Evolutionary conservation across 2,797 vertebrate genomes (phyloP), one percentile per base, ranked within the genome.

Genomic region (Anisognathus igniventris): DNA sequence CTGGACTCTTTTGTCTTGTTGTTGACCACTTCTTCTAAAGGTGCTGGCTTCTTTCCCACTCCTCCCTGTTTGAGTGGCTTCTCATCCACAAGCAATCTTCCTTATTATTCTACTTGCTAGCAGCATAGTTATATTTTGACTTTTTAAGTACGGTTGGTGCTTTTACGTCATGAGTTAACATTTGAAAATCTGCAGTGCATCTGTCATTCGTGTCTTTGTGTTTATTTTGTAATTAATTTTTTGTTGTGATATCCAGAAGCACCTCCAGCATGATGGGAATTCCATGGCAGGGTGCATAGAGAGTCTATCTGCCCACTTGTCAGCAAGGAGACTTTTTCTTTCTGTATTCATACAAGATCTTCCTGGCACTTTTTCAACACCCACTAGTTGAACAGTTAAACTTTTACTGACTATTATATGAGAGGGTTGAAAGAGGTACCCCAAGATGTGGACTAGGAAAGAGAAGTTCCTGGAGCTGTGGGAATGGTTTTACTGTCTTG

Each of bases 1-100:
- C 33, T 84, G 64, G 66, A 88, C 70, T 90, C 83, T 71, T 84
- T 91, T 90, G 74, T 85, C 60, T 64, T 87, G 0, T 65, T 90
- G 35, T 71, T 91, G 93, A 92, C 92, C 86, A 17, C 56, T 86
- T 84, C 27, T 83, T 76, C 60, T 61, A 30, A 94, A 90, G 45
- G 39, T 54, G 6, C 42, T 91, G 86, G 65, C 74, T 94, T 90
- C 56, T 87, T 93, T 94, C 61, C 75, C 20, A 39, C 28, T 94
- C 33, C 57, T 79, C 53, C 71, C 54, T 44, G 2, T 79, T 67
- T 67, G 35, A 70, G 40, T 3, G 0, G 51, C 39, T 44, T 90
- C 28, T 51, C 35, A 71, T 94, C 44, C 6, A 5, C 24, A n/a
- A 44, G 22, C 22, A 77, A 10, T 77, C 30, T 13, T 88, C 35